Evolutionary conservation across 1,140 invertebrate genomes (phyloP), one percentile per base, ranked within the genome.

Genomic region (Drosophila chauvacae): DNA sequence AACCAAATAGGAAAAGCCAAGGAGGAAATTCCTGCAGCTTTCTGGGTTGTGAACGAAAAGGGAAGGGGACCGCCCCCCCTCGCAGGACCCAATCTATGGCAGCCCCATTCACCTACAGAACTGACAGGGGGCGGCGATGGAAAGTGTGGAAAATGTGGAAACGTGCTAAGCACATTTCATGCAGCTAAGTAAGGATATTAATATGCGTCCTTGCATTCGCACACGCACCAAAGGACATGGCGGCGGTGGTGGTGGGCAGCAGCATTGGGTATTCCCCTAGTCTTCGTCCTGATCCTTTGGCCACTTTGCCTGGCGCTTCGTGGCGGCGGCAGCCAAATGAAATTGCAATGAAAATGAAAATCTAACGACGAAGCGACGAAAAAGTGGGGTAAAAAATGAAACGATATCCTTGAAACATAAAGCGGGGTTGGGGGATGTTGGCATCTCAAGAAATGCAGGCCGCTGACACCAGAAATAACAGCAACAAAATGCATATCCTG

Each of bases 261-360:
- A 30, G 30, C 30, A 33, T 33, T 33, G 2, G 51, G 20, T 28
- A 13, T 11, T 50, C 47, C 47, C 51, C 51, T 37, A 20, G 18
- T 55, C 33, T 13, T 35, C 33, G 35, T 37, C 35, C 11, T 13
- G 10, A 10, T 60, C 56, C 56, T 77, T 48, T 28, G 72, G 81
- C 85, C 84, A 88, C 80, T 88, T 84, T 84, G 77, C 74, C 85
- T 90, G 72, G 77, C 77, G 63, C 84, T 76, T 82, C 77, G 77
- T 88, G 84, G 84, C 75, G 84, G 80, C 84, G 84, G 80, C 84
- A 86, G 79, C 58, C 83, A 88, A 88, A 88, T 88, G 85, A 90
- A 90, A 88, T 90, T 88, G 85, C 84, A 90, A 80, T 81, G 85
- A 90, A 88, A 88, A 88, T 88, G 84, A 90, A 88, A 88, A 88